Conservation (phyloP, 2,797 vertebrate species). For the Poeciliopsis infans region DNA sequence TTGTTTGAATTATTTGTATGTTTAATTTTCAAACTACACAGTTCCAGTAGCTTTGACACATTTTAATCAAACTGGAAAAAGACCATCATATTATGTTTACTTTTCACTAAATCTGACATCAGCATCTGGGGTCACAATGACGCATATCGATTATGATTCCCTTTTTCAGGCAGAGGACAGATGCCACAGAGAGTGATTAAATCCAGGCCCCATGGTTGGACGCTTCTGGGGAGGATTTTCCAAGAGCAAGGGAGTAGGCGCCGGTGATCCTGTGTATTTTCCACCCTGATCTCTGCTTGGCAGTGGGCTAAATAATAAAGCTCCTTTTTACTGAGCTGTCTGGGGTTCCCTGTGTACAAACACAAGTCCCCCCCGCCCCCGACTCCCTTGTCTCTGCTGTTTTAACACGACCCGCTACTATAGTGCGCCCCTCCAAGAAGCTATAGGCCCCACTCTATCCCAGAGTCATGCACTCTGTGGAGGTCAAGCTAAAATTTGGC, state of each 20-base stretch:
- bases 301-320: constrained; percentile 79
- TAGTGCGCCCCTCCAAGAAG: constrained; percentile 50
- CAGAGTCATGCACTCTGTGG: constrained; percentile 9
- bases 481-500: constrained; percentile 43
- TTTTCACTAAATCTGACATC: neutral
- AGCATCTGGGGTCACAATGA: constrained; percentile 51
- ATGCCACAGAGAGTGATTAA: constrained; percentile 72
- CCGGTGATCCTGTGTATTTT: constrained; percentile 78
- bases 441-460: constrained; percentile 17
- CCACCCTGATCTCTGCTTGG: constrained; percentile 75
- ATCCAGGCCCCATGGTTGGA: constrained; percentile 73
- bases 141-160: constrained; percentile 56
- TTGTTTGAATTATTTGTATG: neutral
- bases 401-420: constrained; percentile 57
- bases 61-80: neutral
- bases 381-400: constrained; percentile 43
- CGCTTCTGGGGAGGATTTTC: constrained; percentile 75
- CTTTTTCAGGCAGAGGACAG: constrained; percentile 60
- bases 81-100: neutral
- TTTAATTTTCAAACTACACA: neutral
- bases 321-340: constrained; percentile 71
- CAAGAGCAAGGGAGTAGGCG: constrained; percentile 76
- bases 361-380: constrained; percentile 35
- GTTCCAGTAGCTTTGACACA: neutral
- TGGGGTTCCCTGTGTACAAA: constrained; percentile 78